Evolutionary conservation across 2,113 vertebrate species (phyloP).

Genomic region (Psephotus haematonotus): DNA sequence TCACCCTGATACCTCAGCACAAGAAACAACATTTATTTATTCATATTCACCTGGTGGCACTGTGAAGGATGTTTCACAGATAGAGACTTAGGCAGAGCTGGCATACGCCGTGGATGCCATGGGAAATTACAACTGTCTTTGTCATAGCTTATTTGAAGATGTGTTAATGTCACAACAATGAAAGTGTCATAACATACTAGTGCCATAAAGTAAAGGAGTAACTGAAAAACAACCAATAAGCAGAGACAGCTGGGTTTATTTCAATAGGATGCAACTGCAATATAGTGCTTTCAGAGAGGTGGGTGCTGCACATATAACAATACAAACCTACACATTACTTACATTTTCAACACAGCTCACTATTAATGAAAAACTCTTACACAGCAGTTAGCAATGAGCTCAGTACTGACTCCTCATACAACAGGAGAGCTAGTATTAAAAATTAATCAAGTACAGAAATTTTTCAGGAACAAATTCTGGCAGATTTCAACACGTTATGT

Average conservation of each 20-base stretch:
- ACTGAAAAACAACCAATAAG: background rate
- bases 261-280: background rate
- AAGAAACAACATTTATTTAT: background rate
- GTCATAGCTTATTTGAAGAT: background rate
- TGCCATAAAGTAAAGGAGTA: background rate
- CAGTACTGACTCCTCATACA: background rate
- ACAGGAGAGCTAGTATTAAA: background rate
- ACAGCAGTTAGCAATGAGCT: background rate
- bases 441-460: background rate
- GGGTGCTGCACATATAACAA: background rate
- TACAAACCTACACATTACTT: background rate
- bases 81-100: background rate
- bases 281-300: background rate
- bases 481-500: background rate
- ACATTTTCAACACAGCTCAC: background rate
- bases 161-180: background rate
- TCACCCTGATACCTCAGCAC: background rate
- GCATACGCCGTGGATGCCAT: background rate
- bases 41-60: background rate
- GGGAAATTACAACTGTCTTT: background rate
- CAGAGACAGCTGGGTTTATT: background rate
- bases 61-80: background rate
- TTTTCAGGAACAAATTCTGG: background rate
- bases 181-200: background rate
- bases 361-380: background rate